Evolutionary conservation across 2,888 invertebrate genomes (phyloP), one percentile per base, ranked within the genome.

Genomic region (Lepeophtheirus nordmannii): DNA sequence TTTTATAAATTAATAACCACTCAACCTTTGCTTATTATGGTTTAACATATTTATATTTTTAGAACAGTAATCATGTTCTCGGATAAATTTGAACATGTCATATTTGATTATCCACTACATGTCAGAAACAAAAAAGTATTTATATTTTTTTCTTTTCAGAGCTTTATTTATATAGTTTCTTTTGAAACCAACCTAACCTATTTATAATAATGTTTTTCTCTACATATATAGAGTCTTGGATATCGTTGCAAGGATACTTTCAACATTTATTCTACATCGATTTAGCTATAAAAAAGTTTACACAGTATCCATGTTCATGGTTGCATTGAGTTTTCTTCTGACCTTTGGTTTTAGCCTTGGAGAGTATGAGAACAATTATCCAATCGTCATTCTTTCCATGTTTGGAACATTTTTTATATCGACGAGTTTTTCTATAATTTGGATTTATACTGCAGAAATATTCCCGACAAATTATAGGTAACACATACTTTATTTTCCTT

Each of bases 361-460:
- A 10, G 46, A 30, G 3, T 56, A 46, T 17, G n/a, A 20, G 12
- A 22, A 30, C 10, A 38, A 63, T n/a, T 63, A 53, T 17, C 63
- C 56, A 12, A 17, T 63, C 5, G 46, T 56, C n/a, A 22, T 22
- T 23, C 20, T 63, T 20, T 20, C 56, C 14, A 46, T 63, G 56
- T 56, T 63, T 10, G 63, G 56, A 12, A 63, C 22, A 14, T n/a
- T 63, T 14, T 53, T 46, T 30, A 23, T 63, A 10, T 63, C 63
- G n/a, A 56, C 37, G 22, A 63, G 12, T 17, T 63, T 63, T 22
- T 22, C 63, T 30, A 63, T 63, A 17, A 23, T 63, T 10, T 63
- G 63, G 63, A 40, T 53, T n/a, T 63, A 63, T 23, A 63, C 63
- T 9, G 10, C 63, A 46, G 63, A 63, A 53, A 22, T 63, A 23